Evolutionary conservation across 2,797 vertebrate species (phyloP).

Genomic region (Halcyon chelicuti): DNA sequence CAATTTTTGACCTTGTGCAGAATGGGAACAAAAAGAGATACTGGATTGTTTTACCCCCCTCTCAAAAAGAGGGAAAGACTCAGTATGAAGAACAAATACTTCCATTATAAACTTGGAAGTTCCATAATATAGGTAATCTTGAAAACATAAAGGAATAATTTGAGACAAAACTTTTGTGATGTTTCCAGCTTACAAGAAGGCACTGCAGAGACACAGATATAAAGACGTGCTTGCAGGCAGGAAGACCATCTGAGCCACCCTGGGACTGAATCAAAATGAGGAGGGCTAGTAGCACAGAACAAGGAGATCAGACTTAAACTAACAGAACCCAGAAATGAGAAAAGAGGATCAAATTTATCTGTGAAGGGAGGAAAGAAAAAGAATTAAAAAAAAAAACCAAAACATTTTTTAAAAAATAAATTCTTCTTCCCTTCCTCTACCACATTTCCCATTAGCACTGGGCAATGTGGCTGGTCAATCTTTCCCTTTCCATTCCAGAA

Average conservation of each 20-base stretch:
- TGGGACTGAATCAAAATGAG: neutral
- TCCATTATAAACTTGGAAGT: neutral
- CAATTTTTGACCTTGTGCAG: neutral
- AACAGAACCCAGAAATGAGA: neutral
- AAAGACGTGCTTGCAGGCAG: neutral
- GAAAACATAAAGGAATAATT: neutral
- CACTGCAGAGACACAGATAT: neutral
- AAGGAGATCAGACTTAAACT: neutral
- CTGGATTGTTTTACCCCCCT: neutral
- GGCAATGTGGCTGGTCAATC: neutral
- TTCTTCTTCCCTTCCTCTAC: neutral
- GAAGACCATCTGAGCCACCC: neutral
- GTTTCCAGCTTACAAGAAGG: neutral
- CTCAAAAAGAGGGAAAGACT: neutral
- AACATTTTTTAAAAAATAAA: too few species aligned
- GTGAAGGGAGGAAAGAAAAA: neutral
- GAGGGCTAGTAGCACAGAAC: neutral
- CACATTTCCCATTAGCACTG: neutral
- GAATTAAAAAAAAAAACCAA: too few species aligned
- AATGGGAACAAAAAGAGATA: neutral
- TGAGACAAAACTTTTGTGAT: neutral
- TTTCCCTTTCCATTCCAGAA: neutral
- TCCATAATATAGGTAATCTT: neutral
- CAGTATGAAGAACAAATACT: neutral
- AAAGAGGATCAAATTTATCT: neutral